These are phyloP conservation scores for Rhorus exstirpatorius DNA, from an alignment of 2,888 invertebrate species.

Conservation along the genomic window DNA sequence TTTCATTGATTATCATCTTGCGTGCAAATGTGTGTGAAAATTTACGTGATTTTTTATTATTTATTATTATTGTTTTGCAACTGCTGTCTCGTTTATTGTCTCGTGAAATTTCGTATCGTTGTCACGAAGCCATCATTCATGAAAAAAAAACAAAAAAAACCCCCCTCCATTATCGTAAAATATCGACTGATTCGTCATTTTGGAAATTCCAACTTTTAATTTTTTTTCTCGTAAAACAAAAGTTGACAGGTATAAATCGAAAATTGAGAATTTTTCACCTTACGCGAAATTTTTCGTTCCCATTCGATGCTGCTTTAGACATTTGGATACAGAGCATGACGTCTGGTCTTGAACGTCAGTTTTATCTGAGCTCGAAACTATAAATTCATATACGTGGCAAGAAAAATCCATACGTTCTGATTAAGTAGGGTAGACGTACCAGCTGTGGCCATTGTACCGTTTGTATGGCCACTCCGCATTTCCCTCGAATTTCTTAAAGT, in stretches of 20 bases:
- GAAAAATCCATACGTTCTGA: too few relatives aligned
- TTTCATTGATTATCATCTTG: not conserved
- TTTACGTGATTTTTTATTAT: not conserved
- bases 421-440: too few relatives aligned
- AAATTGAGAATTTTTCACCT: not conserved
- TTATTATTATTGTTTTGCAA: constrained; percentile 19
- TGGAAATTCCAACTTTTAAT: too few relatives aligned
- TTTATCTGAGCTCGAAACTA: too few relatives aligned
- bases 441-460: too few relatives aligned
- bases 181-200: too few relatives aligned
- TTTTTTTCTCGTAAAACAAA: not conserved
- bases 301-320: constrained; percentile 38
- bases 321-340: constrained; percentile 58
- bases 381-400: too few relatives aligned
- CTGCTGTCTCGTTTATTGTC: constrained; percentile 43
- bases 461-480: too few relatives aligned
- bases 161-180: not conserved
- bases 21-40: not conserved
- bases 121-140: too few relatives aligned
- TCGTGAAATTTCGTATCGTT: not conserved
- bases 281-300: constrained; percentile 31
- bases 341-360: constrained; percentile 48
- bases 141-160: too few relatives aligned
- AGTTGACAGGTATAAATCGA: too few relatives aligned
- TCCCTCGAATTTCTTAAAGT: too few relatives aligned